phyloP scores from a whole-genome alignment of 2,113 vertebrate genomes.

The Orientallactaga bullata region DNA sequence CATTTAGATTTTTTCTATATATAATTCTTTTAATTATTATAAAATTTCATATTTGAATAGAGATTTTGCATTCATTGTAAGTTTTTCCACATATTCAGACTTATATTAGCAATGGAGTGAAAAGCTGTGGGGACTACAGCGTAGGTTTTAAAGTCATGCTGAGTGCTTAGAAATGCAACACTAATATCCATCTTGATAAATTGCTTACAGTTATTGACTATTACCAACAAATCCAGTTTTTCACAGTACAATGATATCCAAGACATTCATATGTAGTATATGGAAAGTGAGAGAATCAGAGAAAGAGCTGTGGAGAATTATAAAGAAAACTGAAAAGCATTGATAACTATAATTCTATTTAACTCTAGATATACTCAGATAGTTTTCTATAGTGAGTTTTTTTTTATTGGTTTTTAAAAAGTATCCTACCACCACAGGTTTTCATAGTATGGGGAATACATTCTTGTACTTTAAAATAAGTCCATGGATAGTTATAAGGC shows the following conservation, averaged over 20 bases:
- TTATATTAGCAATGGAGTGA: conserved; percentile 20
- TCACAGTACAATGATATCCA: not conserved
- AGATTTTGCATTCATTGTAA: conserved; percentile 19
- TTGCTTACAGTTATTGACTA: not conserved
- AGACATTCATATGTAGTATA: not conserved
- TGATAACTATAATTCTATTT: not conserved
- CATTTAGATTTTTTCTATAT: not conserved
- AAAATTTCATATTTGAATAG: not conserved
- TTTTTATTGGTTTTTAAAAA: conserved; percentile 7
- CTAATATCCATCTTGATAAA: conserved; percentile 15
- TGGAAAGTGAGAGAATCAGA: not conserved
- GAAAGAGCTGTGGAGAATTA: too few relatives aligned
- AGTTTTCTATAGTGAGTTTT: not conserved
- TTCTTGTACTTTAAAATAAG: not conserved
- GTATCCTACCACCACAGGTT: not conserved
- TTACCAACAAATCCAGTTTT: conserved; percentile 23
- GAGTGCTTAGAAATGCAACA: not conserved
- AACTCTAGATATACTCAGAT: not conserved
- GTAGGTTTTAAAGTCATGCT: conserved; percentile 33
- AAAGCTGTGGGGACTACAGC: not conserved
- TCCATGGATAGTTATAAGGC: not conserved
- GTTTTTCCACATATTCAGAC: conserved; percentile 5
- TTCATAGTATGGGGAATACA: not conserved
- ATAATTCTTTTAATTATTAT: conserved; percentile 28
- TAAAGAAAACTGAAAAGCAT: not conserved